Evolutionary conservation across 2,888 invertebrate genomes (phyloP).

Genomic region (Coelinius sp.): DNA sequence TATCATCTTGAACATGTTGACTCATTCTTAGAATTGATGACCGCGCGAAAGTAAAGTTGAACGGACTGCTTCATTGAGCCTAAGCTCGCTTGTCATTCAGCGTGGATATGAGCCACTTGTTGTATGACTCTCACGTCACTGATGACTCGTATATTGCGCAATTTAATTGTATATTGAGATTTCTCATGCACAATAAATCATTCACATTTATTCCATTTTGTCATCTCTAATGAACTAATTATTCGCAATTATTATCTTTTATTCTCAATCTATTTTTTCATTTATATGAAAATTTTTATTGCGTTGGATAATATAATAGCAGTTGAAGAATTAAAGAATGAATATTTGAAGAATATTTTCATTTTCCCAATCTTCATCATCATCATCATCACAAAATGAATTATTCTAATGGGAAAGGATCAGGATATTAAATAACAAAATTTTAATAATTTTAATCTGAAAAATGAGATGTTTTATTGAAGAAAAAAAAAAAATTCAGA

Average conservation of each 20-base stretch:
- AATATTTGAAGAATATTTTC: too few relatives aligned
- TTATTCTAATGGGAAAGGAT: neutral
- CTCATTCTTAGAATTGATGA: conserved; percentile 18
- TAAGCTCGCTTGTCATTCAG: conserved; percentile 18
- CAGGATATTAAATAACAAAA: neutral
- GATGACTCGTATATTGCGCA: conserved; percentile 12
- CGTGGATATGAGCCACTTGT: neutral
- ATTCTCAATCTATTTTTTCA: too few relatives aligned
- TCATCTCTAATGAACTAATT: neutral
- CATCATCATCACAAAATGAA: too few relatives aligned
- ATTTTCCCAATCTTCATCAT: too few relatives aligned
- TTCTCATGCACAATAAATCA: neutral
- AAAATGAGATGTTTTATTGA: neutral
- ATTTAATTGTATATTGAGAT: neutral
- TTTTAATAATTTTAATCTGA: neutral
- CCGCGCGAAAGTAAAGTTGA: conserved; percentile 8
- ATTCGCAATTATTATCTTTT: neutral
- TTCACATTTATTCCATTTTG: neutral
- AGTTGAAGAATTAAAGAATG: too few relatives aligned
- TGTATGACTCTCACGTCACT: conserved; percentile 1
- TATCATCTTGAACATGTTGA: neutral
- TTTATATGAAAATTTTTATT: too few relatives aligned
- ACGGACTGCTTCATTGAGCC: conserved; percentile 17
- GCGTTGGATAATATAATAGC: too few relatives aligned
- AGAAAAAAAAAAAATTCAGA: neutral